Conservation (phyloP, 2,797 vertebrate genomes). For the Tarsius wallacei region DNA sequence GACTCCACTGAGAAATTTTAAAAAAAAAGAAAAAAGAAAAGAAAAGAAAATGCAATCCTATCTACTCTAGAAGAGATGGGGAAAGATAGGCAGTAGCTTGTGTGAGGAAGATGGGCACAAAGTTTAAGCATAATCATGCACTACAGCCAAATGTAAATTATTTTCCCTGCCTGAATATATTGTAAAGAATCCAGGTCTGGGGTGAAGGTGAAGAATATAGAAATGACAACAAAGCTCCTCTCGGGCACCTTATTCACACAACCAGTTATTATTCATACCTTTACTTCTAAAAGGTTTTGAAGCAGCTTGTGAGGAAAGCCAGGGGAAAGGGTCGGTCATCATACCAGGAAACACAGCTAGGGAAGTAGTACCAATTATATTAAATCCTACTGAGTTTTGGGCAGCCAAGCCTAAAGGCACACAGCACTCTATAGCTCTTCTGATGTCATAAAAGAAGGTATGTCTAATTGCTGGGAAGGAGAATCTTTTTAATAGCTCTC, state of each 20-base stretch:
- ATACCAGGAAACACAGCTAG: not conserved
- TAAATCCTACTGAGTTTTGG: not conserved
- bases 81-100: not conserved
- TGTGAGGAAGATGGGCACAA: not conserved
- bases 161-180: not conserved
- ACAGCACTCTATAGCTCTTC: not conserved
- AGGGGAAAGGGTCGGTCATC: not conserved
- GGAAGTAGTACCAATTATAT: not conserved
- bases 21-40: no score
- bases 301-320: not conserved
- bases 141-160: not conserved
- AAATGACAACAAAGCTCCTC: not conserved
- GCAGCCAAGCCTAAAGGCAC: conserved; percentile 8
- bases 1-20: no score
- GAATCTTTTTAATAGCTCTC: conserved; percentile 33
- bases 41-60: conserved; percentile 31
- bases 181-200: not conserved
- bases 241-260: not conserved
- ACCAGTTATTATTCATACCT: not conserved
- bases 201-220: not conserved
- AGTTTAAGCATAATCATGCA: not conserved
- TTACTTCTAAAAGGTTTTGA: not conserved
- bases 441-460: conserved; percentile 12
- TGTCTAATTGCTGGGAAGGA: not conserved
- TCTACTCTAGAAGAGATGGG: not conserved